Evolutionary conservation across 1,140 invertebrate genomes (phyloP), one percentile per base, ranked within the genome.

Genomic region (Grapholita molesta): DNA sequence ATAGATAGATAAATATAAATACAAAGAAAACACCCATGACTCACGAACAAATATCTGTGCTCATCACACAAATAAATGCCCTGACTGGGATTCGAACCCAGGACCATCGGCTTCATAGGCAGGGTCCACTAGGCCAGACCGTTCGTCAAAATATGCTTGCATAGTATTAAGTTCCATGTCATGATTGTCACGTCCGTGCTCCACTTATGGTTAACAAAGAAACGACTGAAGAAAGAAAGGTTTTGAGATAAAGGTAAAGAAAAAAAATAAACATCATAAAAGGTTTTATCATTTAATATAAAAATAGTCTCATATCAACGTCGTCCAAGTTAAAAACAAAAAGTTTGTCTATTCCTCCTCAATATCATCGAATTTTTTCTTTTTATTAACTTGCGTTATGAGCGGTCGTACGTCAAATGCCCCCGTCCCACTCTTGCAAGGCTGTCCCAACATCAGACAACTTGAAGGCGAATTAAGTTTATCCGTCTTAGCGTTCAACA

Each of bases 401-500:
- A 67, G 75, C 70, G 79, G 80, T 69, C 87, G 82, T 25, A 90
- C 79, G 67, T 77, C 79, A 57, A 98, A 98, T 3, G 93, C 88
- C 5, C 98, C 98, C 8, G 99, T 99, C 2, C 99, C 99, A 71
- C 94, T 95, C 67, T 94, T 93, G 65, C 97, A 95, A 3, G 96
- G 95, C 81, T 96, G 95, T 0, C 99, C 99, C 7, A 98, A 79
- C 92, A 99, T 96, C 3, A 99, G 82, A 71, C 97, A 95, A 83
- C 97, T 95, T 0, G 98, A 99, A 0, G 98, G 98, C 52, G 97
- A 98, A 48, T 93, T 91, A 23, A 99, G 91, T 71, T 94, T 92
- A 91, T 99, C 98, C 38, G 88, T 85, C 74, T 92, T 92, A 79
- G 94, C 94, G 84, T 93, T 93, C 8, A 98, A 86, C 9, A 96